Evolutionary conservation across 2,888 invertebrate genomes (phyloP).

Genomic region (Lagria hirta): DNA sequence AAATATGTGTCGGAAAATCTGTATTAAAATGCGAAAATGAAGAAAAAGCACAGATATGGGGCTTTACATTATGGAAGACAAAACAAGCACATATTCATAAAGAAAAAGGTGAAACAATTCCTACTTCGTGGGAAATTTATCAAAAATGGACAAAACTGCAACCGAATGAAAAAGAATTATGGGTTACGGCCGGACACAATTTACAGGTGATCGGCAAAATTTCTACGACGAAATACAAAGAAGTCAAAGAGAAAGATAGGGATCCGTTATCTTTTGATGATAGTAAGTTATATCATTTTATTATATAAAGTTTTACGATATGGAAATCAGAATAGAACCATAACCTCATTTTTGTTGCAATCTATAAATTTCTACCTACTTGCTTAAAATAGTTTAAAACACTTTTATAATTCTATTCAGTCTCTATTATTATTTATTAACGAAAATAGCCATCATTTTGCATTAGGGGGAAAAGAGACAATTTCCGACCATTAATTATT

Average conservation of each 20-base stretch:
- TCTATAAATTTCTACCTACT: too few species aligned
- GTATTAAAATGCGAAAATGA: slow-evolving; percentile 68
- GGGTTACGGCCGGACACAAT: slow-evolving; percentile 78
- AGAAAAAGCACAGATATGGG: slow-evolving; percentile 82
- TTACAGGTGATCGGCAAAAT: slow-evolving; percentile 72
- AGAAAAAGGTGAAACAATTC: slow-evolving; percentile 49
- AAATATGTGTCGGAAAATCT: slow-evolving; percentile 51
- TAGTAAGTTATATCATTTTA: too few species aligned
- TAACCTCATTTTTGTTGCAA: too few species aligned
- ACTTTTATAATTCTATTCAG: too few species aligned
- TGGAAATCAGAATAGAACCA: too few species aligned
- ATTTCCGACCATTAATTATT: too few species aligned
- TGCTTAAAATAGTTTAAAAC: too few species aligned
- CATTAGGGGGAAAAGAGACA: too few species aligned
- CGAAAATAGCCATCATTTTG: too few species aligned
- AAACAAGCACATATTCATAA: slow-evolving; percentile 58
- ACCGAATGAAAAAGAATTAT: slow-evolving; percentile 69
- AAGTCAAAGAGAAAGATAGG: slow-evolving; percentile 44
- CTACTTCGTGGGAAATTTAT: slow-evolving; percentile 74
- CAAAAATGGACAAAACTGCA: slow-evolving; percentile 84
- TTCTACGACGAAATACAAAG: slow-evolving; percentile 67
- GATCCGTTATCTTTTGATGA: slow-evolving; percentile 36
- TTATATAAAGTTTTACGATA: too few species aligned
- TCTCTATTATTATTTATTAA: too few species aligned
- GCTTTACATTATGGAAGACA: slow-evolving; percentile 78